Percentiles rank a stretch among this genome's conserved stretches.
Evolutionary conservation across 2,888 invertebrate species (phyloP).

Genomic region (Xiphydria camelus): DNA sequence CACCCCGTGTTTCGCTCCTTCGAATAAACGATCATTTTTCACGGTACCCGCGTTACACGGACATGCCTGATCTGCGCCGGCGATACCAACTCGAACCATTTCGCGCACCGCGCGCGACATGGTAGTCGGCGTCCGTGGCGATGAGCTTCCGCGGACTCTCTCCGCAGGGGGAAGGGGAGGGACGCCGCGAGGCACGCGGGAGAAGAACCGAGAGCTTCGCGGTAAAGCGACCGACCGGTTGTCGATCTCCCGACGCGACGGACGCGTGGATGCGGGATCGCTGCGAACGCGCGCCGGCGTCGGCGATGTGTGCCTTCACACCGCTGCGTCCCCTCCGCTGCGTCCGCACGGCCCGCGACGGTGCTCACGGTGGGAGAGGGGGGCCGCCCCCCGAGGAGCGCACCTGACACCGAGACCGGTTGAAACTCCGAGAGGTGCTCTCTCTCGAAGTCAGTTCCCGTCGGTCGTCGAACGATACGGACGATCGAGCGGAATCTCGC

Average conservation of each 20-base stretch:
- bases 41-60: no score
- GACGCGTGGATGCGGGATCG: slow-evolving; percentile 25
- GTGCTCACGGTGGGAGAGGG: slow-evolving; percentile 11
- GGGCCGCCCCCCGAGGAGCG: no score
- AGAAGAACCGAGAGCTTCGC: slow-evolving; percentile 23
- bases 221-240: slow-evolving; percentile 26
- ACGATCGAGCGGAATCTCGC: slow-evolving; percentile 18
- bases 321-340: slow-evolving; percentile 9
- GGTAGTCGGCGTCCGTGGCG: no score
- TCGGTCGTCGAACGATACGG: slow-evolving; percentile 33
- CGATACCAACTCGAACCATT: no score
- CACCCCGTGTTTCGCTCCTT: no score
- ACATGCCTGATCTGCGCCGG: no score
- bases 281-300: slow-evolving; percentile 10
- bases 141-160: no score
- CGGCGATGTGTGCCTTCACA: slow-evolving; percentile 11
- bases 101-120: no score
- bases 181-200: slow-evolving; percentile 26
- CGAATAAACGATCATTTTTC: no score
- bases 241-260: slow-evolving; percentile 18
- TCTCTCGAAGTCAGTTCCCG: slow-evolving; percentile 23
- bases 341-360: slow-evolving; percentile 1
- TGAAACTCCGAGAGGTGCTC: slow-evolving; percentile 38
- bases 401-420: slow-evolving; percentile 36
- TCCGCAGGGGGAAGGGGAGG: no score